Conservation (phyloP, 2,797 vertebrate genomes). For the Capromys pilorides region DNA sequence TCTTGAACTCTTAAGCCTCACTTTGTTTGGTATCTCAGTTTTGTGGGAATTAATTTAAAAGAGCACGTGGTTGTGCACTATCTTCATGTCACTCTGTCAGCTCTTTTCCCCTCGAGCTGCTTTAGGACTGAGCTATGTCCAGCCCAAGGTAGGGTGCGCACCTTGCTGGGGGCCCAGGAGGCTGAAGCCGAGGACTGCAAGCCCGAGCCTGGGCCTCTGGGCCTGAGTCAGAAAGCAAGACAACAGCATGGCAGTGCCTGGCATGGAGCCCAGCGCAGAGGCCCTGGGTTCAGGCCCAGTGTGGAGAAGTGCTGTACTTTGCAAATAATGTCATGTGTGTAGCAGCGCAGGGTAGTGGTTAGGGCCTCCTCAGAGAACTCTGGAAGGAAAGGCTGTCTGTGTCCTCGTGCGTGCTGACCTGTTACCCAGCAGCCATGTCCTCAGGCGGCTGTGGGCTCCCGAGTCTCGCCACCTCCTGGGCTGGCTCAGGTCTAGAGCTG, state of each 20-base stretch:
- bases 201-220: neutral
- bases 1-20: neutral
- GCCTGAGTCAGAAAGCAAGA: neutral
- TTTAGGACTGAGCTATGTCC: neutral
- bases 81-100: neutral
- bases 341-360: slow-evolving; percentile 10
- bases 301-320: neutral
- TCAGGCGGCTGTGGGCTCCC: neutral
- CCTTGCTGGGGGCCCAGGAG: neutral
- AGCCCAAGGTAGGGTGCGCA: neutral
- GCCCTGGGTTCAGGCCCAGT: neutral
- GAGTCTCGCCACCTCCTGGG: too few species aligned
- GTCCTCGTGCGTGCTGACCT: neutral
- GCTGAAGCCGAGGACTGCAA: neutral
- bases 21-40: neutral
- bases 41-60: neutral
- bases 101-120: neutral
- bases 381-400: neutral
- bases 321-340: neutral
- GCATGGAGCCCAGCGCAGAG: neutral
- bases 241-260: neutral
- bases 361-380: neutral
- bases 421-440: neutral
- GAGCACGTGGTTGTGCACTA: neutral
- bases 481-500: neutral